A percentile compares a stretch with the other conserved stretches of the same genome.
Conservation (phyloP, 1,140 invertebrate species). For the Polypedilum vanderplanki region DNA sequence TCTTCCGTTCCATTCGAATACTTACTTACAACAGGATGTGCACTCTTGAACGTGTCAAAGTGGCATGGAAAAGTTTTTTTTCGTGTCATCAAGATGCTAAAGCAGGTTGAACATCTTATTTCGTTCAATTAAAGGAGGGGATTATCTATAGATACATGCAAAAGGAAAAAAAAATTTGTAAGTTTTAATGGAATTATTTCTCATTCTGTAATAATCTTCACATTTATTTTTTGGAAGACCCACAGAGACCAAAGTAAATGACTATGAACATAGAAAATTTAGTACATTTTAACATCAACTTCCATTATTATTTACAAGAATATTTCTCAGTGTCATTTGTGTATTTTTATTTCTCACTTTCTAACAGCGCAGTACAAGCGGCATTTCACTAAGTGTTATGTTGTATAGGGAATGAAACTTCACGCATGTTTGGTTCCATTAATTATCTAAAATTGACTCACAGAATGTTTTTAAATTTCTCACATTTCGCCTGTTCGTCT, state of each 20-base stretch:
- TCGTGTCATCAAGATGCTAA: slow-evolving; percentile 11
- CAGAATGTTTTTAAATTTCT: slow-evolving; percentile 22
- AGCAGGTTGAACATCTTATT: slow-evolving; percentile 12
- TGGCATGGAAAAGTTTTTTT: not conserved
- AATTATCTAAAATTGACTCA: slow-evolving; percentile 24
- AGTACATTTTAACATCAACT: too few relatives aligned
- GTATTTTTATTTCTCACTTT: not conserved
- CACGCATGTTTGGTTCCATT: slow-evolving; percentile 27
- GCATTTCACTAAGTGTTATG: not conserved
- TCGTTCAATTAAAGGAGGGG: slow-evolving; percentile 3
- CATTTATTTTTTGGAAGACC: too few relatives aligned
- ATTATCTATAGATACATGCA: not conserved
- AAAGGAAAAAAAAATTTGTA: not conserved
- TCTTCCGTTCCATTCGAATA: not conserved
- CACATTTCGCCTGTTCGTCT: slow-evolving; percentile 9
- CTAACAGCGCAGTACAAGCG: too few relatives aligned
- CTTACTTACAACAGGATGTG: slow-evolving; percentile 16
- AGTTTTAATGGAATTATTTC: not conserved
- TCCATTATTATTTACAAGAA: too few relatives aligned
- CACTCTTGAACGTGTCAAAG: slow-evolving; percentile 11
- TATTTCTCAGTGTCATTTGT: too few relatives aligned
- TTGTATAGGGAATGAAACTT: not conserved
- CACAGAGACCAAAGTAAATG: not conserved
- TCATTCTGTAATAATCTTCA: not conserved
- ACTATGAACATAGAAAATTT: not conserved